phyloP scores from a whole-genome alignment of 2,113 vertebrate species.

The Dinomys branickii region DNA sequence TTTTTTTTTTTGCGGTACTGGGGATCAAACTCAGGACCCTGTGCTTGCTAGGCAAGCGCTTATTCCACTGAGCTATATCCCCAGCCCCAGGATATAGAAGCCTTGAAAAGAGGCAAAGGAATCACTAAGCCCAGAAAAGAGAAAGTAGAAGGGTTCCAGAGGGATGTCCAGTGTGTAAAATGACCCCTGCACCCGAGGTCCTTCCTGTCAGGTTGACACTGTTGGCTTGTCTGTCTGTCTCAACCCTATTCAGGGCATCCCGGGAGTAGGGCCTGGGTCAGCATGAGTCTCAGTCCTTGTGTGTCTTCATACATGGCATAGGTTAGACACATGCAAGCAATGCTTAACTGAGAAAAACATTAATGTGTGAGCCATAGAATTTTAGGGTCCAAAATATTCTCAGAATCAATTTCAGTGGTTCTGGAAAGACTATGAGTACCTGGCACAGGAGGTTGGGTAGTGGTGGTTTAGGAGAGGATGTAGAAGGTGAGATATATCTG shows the following conservation, averaged over 20 bases:
- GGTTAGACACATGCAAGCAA: neutral
- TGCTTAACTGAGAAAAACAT: neutral
- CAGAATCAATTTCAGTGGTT: neutral
- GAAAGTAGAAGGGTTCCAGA: neutral
- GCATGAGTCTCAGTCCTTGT: neutral
- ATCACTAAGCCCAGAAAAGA: neutral
- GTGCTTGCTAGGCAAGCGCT: too few species aligned
- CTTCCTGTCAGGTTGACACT: neutral
- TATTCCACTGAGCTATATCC: too few species aligned
- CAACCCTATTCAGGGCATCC: rapidly evolving
- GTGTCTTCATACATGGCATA: neutral
- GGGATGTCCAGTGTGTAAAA: neutral
- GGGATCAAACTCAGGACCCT: too few species aligned
- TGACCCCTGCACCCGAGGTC: rapidly evolving
- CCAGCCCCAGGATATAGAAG: too few species aligned
- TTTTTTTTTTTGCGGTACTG: too few species aligned
- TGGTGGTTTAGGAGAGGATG: neutral
- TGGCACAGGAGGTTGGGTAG: neutral
- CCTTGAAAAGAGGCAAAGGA: neutral
- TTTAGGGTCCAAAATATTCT: neutral
- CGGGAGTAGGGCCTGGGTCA: neutral
- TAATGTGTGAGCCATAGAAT: neutral
- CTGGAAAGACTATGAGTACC: neutral
- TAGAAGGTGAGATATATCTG: neutral
- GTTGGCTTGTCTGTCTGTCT: neutral